Evolutionary conservation across 2,113 vertebrate species (phyloP).

Genomic region (Tenrec ecaudatus): DNA sequence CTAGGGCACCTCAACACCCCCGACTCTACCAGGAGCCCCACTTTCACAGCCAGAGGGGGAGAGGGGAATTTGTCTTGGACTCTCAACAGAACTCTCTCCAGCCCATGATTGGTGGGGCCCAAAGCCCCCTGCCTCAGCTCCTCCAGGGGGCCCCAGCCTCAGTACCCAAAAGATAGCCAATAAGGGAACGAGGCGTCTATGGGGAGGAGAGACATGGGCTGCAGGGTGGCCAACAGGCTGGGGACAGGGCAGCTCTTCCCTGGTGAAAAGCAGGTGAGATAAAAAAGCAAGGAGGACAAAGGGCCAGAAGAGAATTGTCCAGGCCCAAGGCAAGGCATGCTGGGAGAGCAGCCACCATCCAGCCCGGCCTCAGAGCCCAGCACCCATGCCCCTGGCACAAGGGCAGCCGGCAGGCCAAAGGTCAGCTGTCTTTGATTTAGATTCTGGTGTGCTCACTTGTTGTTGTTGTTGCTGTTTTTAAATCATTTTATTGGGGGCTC

Average conservation of each 20-base stretch:
- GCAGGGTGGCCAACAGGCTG: neutral
- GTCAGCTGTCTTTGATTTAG: neutral
- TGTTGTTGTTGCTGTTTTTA: no score
- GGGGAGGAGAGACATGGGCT: neutral
- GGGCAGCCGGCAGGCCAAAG: neutral
- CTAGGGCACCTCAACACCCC: neutral
- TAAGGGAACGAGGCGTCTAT: neutral
- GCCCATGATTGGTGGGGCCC: neutral
- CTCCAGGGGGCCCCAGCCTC: neutral
- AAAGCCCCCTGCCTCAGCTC: neutral
- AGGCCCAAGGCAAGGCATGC: neutral
- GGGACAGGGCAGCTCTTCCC: neutral
- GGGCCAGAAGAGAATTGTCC: neutral
- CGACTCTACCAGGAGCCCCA: no score
- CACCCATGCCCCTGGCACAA: no score
- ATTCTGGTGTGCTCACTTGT: neutral
- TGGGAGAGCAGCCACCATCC: neutral
- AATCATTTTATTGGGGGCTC: no score
- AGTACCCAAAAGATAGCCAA: neutral
- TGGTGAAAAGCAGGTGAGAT: slow-evolving; percentile 31
- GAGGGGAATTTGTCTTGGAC: rapidly evolving
- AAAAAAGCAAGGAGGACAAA: slow-evolving; percentile 9
- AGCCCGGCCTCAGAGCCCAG: rapidly evolving
- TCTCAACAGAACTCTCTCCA: neutral
- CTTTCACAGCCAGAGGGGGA: rapidly evolving